These are phyloP conservation scores for Microcebus tavaratra DNA, from an alignment of 2,113 vertebrate species.

Conservation along the genomic window DNA sequence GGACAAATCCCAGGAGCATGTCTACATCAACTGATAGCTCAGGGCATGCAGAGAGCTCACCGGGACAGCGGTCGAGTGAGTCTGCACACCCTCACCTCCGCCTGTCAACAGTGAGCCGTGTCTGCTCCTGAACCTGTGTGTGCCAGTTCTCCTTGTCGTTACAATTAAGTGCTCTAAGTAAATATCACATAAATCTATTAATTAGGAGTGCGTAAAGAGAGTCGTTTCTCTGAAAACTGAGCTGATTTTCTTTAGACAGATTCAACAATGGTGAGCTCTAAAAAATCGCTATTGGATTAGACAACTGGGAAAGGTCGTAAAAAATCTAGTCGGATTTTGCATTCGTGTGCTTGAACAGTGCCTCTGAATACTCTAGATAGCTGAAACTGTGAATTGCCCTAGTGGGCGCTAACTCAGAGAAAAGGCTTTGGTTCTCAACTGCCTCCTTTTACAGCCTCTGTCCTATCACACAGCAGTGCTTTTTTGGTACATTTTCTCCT, in stretches of 20 bases:
- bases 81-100: not conserved
- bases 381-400: not conserved
- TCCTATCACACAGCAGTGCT: no score
- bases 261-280: not conserved
- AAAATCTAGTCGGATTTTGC: not conserved
- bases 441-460: not conserved
- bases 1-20: no score
- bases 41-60: not conserved
- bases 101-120: not conserved
- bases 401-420: not conserved
- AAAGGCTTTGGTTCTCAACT: not conserved
- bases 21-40: rapidly evolving
- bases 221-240: not conserved
- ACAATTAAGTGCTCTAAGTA: not conserved
- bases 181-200: not conserved
- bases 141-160: not conserved
- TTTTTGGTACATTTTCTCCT: not conserved
- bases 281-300: not conserved
- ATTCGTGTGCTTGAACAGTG: not conserved
- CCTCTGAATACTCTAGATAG: not conserved
- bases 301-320: not conserved
- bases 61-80: rapidly evolving
- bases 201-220: not conserved
- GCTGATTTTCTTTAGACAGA: not conserved
- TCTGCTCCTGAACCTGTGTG: not conserved